phyloP scores from a whole-genome alignment of 2,888 invertebrate genomes.

The Entomobrya multifasciata region DNA sequence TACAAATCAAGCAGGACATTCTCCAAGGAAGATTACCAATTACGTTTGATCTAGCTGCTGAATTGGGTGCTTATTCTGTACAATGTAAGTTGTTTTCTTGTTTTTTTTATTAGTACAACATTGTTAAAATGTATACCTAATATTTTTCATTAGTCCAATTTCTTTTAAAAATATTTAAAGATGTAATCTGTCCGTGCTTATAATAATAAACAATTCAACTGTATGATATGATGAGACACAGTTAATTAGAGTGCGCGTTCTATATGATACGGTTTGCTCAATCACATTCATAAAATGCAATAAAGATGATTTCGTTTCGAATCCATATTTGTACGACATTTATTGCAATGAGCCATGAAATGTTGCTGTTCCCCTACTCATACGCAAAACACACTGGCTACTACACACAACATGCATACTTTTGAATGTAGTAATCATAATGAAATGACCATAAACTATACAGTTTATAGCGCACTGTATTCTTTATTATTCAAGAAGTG shows the following conservation, averaged over 20 bases:
- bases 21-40: slow-evolving; percentile 95
- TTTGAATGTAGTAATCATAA: no score
- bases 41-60: slow-evolving; percentile 93
- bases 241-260: not conserved
- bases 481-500: no score
- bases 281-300: slow-evolving; percentile 9
- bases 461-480: no score
- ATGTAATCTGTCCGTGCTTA: not conserved
- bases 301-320: slow-evolving; percentile 41
- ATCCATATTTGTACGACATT: slow-evolving; percentile 62
- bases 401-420: no score
- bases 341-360: slow-evolving; percentile 41
- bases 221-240: not conserved
- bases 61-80: slow-evolving; percentile 94
- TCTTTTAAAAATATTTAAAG: no score
- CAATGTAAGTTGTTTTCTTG: slow-evolving; percentile 96
- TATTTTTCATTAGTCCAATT: no score
- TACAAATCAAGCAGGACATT: slow-evolving; percentile 98
- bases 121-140: no score
- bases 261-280: not conserved
- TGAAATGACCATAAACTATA: no score
- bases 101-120: no score
- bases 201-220: not conserved
- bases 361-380: slow-evolving; percentile 38
- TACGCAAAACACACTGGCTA: no score